Percentiles rank a stretch among this genome's conserved stretches.
Evolutionary conservation across 1,140 invertebrate genomes (phyloP).

Genomic region (Capitella teleta): DNA sequence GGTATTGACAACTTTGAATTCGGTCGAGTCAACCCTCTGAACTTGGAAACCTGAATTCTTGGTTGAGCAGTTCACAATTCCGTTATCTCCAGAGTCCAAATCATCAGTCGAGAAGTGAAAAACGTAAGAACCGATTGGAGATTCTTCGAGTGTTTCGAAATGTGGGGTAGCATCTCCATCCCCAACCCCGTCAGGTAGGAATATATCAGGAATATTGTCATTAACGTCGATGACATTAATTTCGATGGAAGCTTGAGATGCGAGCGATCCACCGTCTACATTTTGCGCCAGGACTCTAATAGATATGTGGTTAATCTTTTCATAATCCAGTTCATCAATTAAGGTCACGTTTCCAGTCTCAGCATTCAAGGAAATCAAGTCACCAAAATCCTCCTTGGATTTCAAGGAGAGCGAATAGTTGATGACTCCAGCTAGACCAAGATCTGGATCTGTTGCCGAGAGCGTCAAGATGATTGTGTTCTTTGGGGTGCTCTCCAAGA

Average conservation of each 20-base stretch:
- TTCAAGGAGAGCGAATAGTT: conserved; percentile 5
- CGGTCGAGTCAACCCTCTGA: neutral
- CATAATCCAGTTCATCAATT: conserved; percentile 59
- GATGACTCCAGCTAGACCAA: neutral
- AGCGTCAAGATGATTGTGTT: conserved; percentile 73
- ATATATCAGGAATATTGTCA: conserved; percentile 11
- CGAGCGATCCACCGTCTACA: conserved; percentile 51
- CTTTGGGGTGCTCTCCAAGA: conserved; percentile 84
- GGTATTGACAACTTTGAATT: conserved; percentile 34
- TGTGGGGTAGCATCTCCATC: conserved; percentile 1
- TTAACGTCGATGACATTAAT: conserved; percentile 10
- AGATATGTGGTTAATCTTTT: conserved; percentile 43
- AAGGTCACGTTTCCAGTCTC: conserved; percentile 22
- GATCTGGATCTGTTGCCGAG: conserved; percentile 69
- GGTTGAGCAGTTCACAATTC: conserved; percentile 5
- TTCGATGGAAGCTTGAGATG: conserved; percentile 56
- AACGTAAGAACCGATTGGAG: conserved; percentile 7
- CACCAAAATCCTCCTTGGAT: neutral
- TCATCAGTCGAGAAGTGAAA: conserved; percentile 9
- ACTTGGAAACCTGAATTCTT: neutral
- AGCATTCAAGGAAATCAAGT: conserved; percentile 8
- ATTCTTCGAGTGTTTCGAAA: conserved; percentile 5
- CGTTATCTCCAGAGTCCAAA: conserved; percentile 9
- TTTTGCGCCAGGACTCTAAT: conserved; percentile 13
- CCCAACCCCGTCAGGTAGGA: neutral